phyloP scores from a whole-genome alignment of 2,888 invertebrate genomes.

The Eurytoma californica region DNA sequence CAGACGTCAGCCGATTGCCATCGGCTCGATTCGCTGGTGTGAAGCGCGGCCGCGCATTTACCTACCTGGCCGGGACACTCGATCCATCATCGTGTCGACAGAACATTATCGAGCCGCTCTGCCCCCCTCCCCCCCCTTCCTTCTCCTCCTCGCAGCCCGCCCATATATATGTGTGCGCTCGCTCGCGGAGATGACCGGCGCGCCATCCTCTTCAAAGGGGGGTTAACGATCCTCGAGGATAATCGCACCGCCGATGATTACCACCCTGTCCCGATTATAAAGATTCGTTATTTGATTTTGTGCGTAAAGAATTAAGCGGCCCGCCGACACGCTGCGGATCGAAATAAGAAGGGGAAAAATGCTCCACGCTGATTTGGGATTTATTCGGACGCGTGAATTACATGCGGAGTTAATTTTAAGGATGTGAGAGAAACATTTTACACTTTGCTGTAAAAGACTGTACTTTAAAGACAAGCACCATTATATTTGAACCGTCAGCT shows the following conservation, averaged over 20 bases:
- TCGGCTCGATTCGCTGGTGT: constrained; percentile 48
- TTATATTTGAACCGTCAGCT: too few species aligned
- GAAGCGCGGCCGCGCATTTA: constrained; percentile 59
- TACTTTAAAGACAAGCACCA: too few species aligned
- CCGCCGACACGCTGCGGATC: too few species aligned
- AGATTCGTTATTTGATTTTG: too few species aligned
- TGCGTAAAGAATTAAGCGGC: too few species aligned
- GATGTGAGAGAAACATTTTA: too few species aligned
- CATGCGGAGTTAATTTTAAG: too few species aligned
- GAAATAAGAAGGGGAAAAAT: too few species aligned
- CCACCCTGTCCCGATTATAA: too few species aligned
- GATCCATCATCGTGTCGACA: constrained; percentile 73
- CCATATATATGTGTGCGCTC: background rate
- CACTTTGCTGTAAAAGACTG: too few species aligned
- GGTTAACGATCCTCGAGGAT: constrained; percentile 18
- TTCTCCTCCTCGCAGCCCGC: background rate
- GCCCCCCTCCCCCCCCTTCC: background rate
- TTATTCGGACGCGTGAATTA: too few species aligned
- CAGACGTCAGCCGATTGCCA: constrained; percentile 4
- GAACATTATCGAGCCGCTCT: constrained; percentile 62
- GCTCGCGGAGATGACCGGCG: background rate
- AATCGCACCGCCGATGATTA: constrained; percentile 12
- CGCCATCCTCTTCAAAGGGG: background rate
- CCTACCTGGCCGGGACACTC: constrained; percentile 63
- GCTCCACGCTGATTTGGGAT: too few species aligned